Conservation (phyloP, 2,113 vertebrate species). For the Danionella cerebrum region DNA sequence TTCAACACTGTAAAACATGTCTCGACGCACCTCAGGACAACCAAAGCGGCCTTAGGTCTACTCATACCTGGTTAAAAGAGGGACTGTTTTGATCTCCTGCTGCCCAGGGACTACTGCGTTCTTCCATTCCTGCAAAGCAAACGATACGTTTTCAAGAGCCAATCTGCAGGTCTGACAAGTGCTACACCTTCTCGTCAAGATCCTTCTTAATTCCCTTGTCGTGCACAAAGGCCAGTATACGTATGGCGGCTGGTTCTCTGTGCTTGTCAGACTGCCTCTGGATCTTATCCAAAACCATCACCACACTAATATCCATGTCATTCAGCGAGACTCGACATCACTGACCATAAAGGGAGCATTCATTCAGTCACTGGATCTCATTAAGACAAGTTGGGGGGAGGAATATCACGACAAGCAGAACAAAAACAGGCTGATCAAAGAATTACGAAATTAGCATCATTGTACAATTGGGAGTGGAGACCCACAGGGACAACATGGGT, state of each 20-base stretch:
- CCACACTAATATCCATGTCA: conserved; percentile 28
- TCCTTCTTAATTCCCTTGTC: conserved; percentile 11
- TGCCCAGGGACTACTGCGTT: conserved; percentile 87
- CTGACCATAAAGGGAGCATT: conserved; percentile 25
- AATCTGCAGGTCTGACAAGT: background rate
- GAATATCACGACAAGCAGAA: background rate
- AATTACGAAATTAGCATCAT: conserved; percentile 24
- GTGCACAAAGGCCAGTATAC: conserved; percentile 23
- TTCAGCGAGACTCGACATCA: conserved; percentile 32
- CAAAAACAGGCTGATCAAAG: conserved; percentile 30
- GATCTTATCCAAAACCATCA: conserved; percentile 19
- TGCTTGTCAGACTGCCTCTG: conserved; percentile 23
- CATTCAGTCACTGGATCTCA: conserved; percentile 27
- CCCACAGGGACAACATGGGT: background rate
- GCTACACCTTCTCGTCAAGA: background rate
- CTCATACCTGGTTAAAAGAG: conserved; percentile 87
- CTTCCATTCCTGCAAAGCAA: conserved; percentile 73
- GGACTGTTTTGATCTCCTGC: conserved; percentile 85
- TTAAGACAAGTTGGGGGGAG: conserved; percentile 26
- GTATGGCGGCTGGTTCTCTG: conserved; percentile 22
- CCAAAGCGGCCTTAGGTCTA: conserved; percentile 38
- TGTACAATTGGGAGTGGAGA: background rate
- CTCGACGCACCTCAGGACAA: conserved; percentile 46
- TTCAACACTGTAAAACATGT: background rate
- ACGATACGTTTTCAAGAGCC: background rate